A percentile compares a stretch with the other conserved stretches of the same genome.
Evolutionary conservation across 2,888 invertebrate genomes (phyloP).

Genomic region (Morpho helenor): DNA sequence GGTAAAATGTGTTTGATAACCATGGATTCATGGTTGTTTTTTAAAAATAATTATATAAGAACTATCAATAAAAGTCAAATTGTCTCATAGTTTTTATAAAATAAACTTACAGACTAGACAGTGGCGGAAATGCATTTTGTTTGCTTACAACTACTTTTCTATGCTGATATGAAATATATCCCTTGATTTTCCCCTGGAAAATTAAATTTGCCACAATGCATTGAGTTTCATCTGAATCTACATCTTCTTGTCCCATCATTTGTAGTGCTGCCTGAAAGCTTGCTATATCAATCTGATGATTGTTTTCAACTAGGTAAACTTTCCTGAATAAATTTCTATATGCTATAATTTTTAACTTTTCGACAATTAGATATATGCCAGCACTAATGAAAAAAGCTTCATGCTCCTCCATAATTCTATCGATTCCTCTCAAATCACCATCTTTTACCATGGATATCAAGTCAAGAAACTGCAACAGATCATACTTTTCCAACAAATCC

Average conservation of each 20-base stretch:
- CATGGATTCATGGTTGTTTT: too few species aligned
- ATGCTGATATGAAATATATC: slow-evolving; percentile 98
- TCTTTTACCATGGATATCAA: slow-evolving; percentile 92
- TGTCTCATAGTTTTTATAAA: neutral
- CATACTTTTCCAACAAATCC: slow-evolving; percentile 90
- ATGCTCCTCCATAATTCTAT: slow-evolving; percentile 90
- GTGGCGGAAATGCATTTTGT: slow-evolving; percentile 94
- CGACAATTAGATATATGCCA: slow-evolving; percentile 98
- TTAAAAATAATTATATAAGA: too few species aligned
- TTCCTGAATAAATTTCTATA: slow-evolving; percentile 97
- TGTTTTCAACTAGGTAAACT: slow-evolving; percentile 86
- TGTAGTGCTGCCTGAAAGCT: slow-evolving; percentile 90
- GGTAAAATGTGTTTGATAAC: too few species aligned
- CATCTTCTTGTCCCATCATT: slow-evolving; percentile 89
- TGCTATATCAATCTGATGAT: slow-evolving; percentile 93
- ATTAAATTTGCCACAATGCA: slow-evolving; percentile 98
- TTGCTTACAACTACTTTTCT: slow-evolving; percentile 98
- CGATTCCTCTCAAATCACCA: slow-evolving; percentile 92
- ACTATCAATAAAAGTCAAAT: neutral
- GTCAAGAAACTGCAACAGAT: slow-evolving; percentile 94
- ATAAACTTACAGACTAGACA: slow-evolving; percentile 78
- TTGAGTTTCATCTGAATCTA: slow-evolving; percentile 96
- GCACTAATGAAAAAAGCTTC: slow-evolving; percentile 96
- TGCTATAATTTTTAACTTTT: slow-evolving; percentile 96
- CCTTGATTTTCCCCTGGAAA: slow-evolving; percentile 97